Percentiles rank a stretch among this genome's conserved stretches.
Conservation (phyloP, 2,113 vertebrate genomes). For the Agapornis roseicollis region DNA sequence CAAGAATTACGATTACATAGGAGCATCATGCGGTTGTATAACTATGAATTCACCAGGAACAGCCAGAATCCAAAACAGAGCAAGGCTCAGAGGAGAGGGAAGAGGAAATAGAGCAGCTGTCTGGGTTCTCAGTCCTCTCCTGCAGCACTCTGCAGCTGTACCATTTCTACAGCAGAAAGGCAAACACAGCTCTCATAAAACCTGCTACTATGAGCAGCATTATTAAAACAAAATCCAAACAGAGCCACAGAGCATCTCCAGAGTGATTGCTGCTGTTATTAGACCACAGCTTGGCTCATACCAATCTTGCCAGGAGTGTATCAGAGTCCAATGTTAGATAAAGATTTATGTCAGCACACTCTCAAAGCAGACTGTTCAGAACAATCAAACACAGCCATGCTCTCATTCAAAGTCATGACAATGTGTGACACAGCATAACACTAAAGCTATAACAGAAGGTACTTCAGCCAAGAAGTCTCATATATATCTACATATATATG, state of each 20-base stretch:
- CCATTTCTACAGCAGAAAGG: conserved; percentile 12
- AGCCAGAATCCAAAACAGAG: background rate
- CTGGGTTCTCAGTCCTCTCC: background rate
- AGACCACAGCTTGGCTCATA: background rate
- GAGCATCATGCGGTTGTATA: background rate
- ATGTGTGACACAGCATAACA: background rate
- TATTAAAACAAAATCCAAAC: conserved; percentile 44
- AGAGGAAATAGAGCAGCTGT: background rate
- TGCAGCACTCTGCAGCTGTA: background rate
- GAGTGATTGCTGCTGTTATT: conserved; percentile 22
- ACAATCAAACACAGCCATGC: background rate
- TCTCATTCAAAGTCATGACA: background rate
- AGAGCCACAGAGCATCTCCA: background rate
- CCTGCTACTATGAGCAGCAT: background rate
- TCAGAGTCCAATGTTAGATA: conserved; percentile 14
- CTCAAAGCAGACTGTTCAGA: background rate
- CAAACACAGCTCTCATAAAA: conserved; percentile 14
- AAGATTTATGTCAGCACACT: background rate
- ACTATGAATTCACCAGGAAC: background rate
- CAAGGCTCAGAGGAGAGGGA: background rate
- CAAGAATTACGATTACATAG: background rate
- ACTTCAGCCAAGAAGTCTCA: background rate
- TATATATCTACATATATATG: too few species aligned
- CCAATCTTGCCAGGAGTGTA: background rate
- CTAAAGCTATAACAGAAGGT: background rate